Evolutionary conservation across 2,888 invertebrate species (phyloP), one percentile per base, ranked within the genome.

Genomic region (Catonia carolina): DNA sequence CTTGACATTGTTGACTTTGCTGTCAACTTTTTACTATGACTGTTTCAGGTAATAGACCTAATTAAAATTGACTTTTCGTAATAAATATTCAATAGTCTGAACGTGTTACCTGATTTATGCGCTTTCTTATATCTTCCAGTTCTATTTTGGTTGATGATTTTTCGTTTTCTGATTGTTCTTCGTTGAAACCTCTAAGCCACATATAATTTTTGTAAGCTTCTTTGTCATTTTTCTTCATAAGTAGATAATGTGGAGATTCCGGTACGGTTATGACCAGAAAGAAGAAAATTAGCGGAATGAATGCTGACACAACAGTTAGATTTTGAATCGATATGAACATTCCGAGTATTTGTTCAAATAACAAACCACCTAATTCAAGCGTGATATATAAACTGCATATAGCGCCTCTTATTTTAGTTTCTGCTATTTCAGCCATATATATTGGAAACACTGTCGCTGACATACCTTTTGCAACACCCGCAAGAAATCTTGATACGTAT

Each of bases 231-330:
- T 75, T 76, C 52, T 74, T 74, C 67, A 78, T 78, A 8, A 83
- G 67, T 37, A 82, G 72, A 63, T 76, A 81, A 62, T 81, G 81
- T 1, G 82, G 82, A 0, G 82, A 80, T 64, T 82, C 82, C 0
- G 82, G 82, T 70, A 82, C 75, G 77, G 78, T 80, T 8, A 72
- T 57, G 65, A 80, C 80, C 0, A 74, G 68, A 0, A 75, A 31
- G 35, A 76, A 73, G 56, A 77, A 79, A n/a, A 73, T 59, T 1
- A 78, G 62, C 0, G 81, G 78, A 42, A 80, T 70, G 0, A 75
- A 61, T 1, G 76, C 62, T 22, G 79, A 72, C 12, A 61, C 41
- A 1, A 61, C 39, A 41, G 58, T 62, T 27, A 65, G 35, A 7
- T 53, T 53, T 6, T 59, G 10, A 53, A 61, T 64, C n/a, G 54